Evolutionary conservation across 2,113 vertebrate genomes (phyloP).

Genomic region (Beaufortia kweichowensis): DNA sequence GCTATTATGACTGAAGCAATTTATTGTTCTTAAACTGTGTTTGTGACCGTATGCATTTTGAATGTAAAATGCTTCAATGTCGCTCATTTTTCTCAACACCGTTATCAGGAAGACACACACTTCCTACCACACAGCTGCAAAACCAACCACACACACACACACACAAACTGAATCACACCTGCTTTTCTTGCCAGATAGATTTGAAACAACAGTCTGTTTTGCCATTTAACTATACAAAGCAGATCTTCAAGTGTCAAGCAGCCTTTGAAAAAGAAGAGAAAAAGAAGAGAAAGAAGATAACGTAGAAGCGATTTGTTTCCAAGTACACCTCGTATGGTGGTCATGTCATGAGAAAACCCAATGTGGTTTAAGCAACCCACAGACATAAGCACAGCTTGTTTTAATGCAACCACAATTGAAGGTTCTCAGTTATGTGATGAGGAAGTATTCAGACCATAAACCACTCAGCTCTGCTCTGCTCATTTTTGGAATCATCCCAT

Average conservation of each 20-base stretch:
- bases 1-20: background rate
- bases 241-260: background rate
- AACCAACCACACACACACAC: slow-evolving; percentile 32
- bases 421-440: slow-evolving; percentile 32
- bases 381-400: slow-evolving; percentile 51
- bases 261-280: background rate
- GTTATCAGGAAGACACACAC: slow-evolving; percentile 60
- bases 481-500: slow-evolving; percentile 1
- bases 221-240: background rate
- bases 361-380: slow-evolving; percentile 47
- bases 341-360: slow-evolving; percentile 27
- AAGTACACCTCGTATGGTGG: background rate
- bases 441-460: slow-evolving; percentile 54
- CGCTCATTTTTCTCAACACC: slow-evolving; percentile 31
- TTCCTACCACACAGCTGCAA: slow-evolving; percentile 57
- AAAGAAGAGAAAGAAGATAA: background rate
- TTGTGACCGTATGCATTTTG: slow-evolving; percentile 48
- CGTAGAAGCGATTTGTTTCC: background rate
- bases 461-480: slow-evolving; percentile 24
- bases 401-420: slow-evolving; percentile 48
- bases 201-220: background rate
- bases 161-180: slow-evolving; percentile 13
- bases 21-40: slow-evolving; percentile 35
- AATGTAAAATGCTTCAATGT: slow-evolving; percentile 45
- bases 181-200: background rate